Conservation (phyloP, 2,888 invertebrate species). For the Macrostomum cliftonense region DNA sequence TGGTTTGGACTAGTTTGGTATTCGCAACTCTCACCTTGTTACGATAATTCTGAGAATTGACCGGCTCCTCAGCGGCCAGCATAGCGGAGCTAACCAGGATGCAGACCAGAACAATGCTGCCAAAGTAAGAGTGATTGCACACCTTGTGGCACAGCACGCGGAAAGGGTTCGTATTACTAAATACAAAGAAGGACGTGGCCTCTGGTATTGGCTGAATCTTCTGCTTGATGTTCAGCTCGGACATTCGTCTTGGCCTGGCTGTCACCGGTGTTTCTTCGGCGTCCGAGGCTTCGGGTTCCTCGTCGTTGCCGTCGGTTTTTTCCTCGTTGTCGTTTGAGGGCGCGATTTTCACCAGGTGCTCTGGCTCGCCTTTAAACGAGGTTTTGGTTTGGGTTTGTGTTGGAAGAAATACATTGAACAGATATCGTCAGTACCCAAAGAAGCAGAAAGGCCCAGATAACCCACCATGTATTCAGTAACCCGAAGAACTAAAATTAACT, state of each 20-base stretch:
- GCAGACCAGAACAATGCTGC: constrained; percentile 83
- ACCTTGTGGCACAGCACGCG: constrained; percentile 90
- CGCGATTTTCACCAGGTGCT: constrained; percentile 6
- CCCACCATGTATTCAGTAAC: too few species aligned
- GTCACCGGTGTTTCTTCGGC: constrained; percentile 37
- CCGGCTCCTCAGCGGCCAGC: constrained; percentile 91
- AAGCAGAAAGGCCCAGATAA: too few species aligned
- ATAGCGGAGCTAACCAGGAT: constrained; percentile 95
- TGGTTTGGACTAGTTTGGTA: too few species aligned
- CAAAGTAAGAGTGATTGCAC: constrained; percentile 82
- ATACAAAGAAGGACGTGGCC: constrained; percentile 84
- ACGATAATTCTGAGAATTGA: constrained; percentile 54
- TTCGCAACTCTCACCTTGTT: constrained; percentile 62
- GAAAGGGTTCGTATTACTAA: constrained; percentile 78
- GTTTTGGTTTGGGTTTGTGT: too few species aligned
- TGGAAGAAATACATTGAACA: too few species aligned
- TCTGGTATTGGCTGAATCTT: constrained; percentile 82
- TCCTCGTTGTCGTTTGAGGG: constrained; percentile 14
- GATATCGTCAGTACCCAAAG: too few species aligned
- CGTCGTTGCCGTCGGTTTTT: constrained; percentile 15
- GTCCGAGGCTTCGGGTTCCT: constrained; percentile 22
- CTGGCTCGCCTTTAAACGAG: constrained; percentile 42
- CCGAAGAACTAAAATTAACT: too few species aligned
- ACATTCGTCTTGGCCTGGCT: constrained; percentile 70
- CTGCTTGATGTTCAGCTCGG: constrained; percentile 62